A percentile compares a stretch with the other conserved stretches of the same genome.
Evolutionary conservation across 2,888 invertebrate species (phyloP).

Genomic region (Nasonia oneida): DNA sequence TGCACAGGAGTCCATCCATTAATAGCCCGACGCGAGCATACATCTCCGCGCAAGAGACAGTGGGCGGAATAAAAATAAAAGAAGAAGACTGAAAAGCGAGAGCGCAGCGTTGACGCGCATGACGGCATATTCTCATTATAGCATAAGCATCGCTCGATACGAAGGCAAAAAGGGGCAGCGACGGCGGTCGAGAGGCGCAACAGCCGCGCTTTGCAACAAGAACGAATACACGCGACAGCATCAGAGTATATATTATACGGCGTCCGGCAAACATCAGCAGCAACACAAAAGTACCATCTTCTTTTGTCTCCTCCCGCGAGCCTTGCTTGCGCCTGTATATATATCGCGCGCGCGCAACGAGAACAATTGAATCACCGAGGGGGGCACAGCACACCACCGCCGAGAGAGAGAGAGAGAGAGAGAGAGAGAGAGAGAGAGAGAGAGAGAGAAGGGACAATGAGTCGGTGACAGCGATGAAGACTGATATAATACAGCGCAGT

Average conservation of each 20-base stretch:
- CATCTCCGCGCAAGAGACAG: neutral
- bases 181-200: neutral
- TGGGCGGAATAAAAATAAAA: neutral
- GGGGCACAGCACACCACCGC: neutral
- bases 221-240: neutral
- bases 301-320: conserved; percentile 23
- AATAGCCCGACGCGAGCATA: neutral
- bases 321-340: conserved; percentile 8
- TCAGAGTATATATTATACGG: neutral
- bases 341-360: neutral
- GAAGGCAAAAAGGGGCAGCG: neutral
- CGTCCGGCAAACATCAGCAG: conserved; percentile 43
- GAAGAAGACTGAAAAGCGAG: conserved; percentile 11
- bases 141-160: conserved; percentile 11
- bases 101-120: neutral
- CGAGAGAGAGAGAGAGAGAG: neutral
- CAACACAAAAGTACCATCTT: conserved; percentile 31
- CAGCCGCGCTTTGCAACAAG: neutral
- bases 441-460: neutral
- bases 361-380: conserved; percentile 35
- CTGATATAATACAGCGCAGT: neutral
- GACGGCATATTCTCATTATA: neutral
- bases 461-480: neutral
- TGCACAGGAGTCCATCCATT: too few relatives aligned
- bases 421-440: neutral